Evolutionary conservation across 2,797 vertebrate species (phyloP).

Genomic region (Acipenser ruthenus): DNA sequence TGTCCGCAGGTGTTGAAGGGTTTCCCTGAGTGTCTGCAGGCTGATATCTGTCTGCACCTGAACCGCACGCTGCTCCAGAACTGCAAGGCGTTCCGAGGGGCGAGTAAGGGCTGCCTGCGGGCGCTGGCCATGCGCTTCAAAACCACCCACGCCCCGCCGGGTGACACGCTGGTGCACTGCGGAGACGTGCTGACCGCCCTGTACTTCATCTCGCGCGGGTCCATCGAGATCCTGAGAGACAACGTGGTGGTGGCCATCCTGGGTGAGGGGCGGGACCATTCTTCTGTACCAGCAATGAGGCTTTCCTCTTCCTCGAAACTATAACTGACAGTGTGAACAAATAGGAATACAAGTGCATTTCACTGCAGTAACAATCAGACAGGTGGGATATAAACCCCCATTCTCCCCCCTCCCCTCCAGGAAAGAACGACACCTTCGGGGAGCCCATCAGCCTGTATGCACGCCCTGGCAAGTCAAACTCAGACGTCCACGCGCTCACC

Average conservation of each 20-base stretch:
- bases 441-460: constrained; percentile 82
- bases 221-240: constrained; percentile 82
- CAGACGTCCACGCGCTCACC: constrained; percentile 86
- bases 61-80: constrained; percentile 85
- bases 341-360: too few relatives aligned
- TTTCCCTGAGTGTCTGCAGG: constrained; percentile 91
- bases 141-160: constrained; percentile 81
- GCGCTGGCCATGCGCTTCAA: constrained; percentile 84
- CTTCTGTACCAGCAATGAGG: too few relatives aligned
- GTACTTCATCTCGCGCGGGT: constrained; percentile 89
- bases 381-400: too few relatives aligned
- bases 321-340: too few relatives aligned
- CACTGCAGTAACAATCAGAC: too few relatives aligned
- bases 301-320: too few relatives aligned
- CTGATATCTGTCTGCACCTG: constrained; percentile 90
- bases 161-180: constrained; percentile 83
- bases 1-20: constrained; percentile 81
- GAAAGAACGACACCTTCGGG: constrained; percentile 95
- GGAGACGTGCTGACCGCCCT: constrained; percentile 86
- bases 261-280: constrained; percentile 50
- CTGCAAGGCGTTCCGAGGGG: constrained; percentile 85
- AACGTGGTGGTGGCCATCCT: constrained; percentile 84
- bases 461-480: constrained; percentile 82
- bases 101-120: constrained; percentile 82
- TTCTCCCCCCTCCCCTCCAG: constrained; percentile 42